A percentile compares a stretch with the other conserved stretches of the same genome.
Evolutionary conservation across 1,140 invertebrate species (phyloP).

Genomic region (Oedothorax gibbosus): DNA sequence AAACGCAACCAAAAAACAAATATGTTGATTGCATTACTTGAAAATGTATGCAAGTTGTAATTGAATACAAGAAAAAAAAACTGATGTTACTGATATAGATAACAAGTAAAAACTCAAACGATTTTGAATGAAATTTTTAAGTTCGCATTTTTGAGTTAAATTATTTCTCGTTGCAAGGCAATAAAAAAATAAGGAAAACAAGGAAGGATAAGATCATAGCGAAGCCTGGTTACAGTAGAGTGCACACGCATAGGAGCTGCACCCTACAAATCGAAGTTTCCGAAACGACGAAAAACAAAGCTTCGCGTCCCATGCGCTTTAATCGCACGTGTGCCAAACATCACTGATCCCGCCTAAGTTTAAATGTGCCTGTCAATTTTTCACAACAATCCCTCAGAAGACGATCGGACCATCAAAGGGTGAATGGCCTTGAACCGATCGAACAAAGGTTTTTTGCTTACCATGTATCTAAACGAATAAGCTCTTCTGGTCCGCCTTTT

Average conservation of each 20-base stretch:
- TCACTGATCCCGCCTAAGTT: slow-evolving; percentile 60
- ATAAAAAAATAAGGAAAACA: background rate
- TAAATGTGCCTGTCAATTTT: slow-evolving; percentile 61
- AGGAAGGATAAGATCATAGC: slow-evolving; percentile 30
- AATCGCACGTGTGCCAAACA: slow-evolving; percentile 59
- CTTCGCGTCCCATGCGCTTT: slow-evolving; percentile 57
- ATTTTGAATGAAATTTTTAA: too few relatives aligned
- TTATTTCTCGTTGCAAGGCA: too few relatives aligned
- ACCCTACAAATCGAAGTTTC: slow-evolving; percentile 38
- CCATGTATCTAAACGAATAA: slow-evolving; percentile 93
- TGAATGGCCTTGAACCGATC: slow-evolving; percentile 66
- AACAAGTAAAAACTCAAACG: too few relatives aligned
- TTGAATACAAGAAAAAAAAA: too few relatives aligned
- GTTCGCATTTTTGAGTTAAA: too few relatives aligned
- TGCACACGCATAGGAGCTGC: slow-evolving; percentile 44
- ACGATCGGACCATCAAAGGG: slow-evolving; percentile 63
- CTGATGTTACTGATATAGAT: too few relatives aligned
- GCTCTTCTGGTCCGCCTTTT: slow-evolving; percentile 83
- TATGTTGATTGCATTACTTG: too few relatives aligned
- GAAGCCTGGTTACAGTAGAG: slow-evolving; percentile 58
- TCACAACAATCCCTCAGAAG: slow-evolving; percentile 47
- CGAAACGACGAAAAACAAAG: slow-evolving; percentile 54
- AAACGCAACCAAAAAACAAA: too few relatives aligned
- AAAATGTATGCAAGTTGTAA: too few relatives aligned
- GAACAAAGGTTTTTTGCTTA: slow-evolving; percentile 74